A percentile compares a stretch with the other conserved stretches of the same genome.
Conservation (phyloP, 2,797 vertebrate species). For the Anomalospiza imberbis region DNA sequence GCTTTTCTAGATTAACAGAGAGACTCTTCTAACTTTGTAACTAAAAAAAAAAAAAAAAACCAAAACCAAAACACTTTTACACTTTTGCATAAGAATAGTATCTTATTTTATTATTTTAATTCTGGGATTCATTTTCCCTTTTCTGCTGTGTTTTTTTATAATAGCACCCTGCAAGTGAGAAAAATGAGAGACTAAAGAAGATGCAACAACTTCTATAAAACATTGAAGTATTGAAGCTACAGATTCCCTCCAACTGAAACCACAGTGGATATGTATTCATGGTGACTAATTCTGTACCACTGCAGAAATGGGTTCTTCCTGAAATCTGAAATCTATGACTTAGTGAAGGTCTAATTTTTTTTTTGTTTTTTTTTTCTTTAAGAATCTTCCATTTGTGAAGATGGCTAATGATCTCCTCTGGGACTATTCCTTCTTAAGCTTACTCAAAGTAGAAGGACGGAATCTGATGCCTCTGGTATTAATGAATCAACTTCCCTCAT, state of each 20-base stretch:
- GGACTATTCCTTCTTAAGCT: neutral
- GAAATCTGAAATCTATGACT: neutral
- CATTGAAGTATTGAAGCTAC: neutral
- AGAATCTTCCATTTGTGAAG: neutral
- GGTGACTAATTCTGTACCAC: neutral
- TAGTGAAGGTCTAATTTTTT: neutral
- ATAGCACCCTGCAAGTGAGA: neutral
- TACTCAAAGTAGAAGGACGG: neutral
- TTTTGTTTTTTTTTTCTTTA: neutral
- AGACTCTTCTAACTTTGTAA: neutral
- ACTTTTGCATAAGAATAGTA: neutral
- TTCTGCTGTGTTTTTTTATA: neutral
- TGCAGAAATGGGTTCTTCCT: neutral
- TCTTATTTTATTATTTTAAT: neutral
- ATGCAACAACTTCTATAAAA: neutral
- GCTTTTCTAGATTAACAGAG: neutral
- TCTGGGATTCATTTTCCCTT: neutral
- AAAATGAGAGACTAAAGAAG: neutral
- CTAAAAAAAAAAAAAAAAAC: neutral
- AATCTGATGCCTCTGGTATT: neutral
- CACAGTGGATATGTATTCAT: neutral
- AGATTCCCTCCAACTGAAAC: neutral
- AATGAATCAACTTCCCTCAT: neutral
- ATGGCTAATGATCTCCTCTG: neutral
- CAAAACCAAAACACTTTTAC: neutral